These are phyloP conservation scores for Ennomos fuscantarius DNA, from an alignment of 2,888 invertebrate genomes.

Conservation along the genomic window DNA sequence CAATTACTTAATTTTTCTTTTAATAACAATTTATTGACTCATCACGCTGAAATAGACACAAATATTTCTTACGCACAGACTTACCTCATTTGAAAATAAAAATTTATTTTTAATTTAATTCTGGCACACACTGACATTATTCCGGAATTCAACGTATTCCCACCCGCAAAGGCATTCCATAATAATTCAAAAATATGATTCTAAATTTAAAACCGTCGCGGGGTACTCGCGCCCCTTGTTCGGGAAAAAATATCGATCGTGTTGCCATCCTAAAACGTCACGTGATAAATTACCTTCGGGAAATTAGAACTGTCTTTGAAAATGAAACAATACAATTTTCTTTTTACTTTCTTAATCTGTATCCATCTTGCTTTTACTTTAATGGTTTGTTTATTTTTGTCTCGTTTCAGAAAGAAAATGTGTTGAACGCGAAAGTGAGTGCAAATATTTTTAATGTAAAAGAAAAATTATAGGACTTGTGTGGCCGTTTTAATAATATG, in stretches of 20 bases:
- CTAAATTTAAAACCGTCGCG: constrained; percentile 80
- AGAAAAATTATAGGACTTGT: constrained; percentile 34
- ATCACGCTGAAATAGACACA: too few relatives aligned
- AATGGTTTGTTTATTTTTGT: constrained; percentile 39
- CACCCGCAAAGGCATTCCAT: constrained; percentile 78
- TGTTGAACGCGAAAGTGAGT: constrained; percentile 30
- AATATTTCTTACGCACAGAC: too few relatives aligned
- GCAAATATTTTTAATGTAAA: constrained; percentile 38
- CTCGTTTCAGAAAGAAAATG: constrained; percentile 28
- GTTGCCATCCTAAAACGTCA: constrained; percentile 43
- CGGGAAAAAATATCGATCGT: constrained; percentile 64
- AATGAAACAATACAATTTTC: constrained; percentile 78
- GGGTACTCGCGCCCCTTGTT: constrained; percentile 69
- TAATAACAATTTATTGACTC: too few relatives aligned
- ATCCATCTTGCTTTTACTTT: constrained; percentile 48
- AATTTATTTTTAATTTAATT: constrained; percentile 22
- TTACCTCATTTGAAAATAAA: not conserved
- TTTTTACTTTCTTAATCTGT: constrained; percentile 52
- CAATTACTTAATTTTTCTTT: too few relatives aligned
- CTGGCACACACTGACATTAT: constrained; percentile 33
- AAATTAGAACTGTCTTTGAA: constrained; percentile 81
- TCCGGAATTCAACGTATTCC: constrained; percentile 47
- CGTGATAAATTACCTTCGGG: constrained; percentile 85
- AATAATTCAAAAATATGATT: constrained; percentile 62
- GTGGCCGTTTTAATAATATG: constrained; percentile 34